Conservation (phyloP, 2,888 invertebrate genomes). For the Chorisops tibialis region DNA sequence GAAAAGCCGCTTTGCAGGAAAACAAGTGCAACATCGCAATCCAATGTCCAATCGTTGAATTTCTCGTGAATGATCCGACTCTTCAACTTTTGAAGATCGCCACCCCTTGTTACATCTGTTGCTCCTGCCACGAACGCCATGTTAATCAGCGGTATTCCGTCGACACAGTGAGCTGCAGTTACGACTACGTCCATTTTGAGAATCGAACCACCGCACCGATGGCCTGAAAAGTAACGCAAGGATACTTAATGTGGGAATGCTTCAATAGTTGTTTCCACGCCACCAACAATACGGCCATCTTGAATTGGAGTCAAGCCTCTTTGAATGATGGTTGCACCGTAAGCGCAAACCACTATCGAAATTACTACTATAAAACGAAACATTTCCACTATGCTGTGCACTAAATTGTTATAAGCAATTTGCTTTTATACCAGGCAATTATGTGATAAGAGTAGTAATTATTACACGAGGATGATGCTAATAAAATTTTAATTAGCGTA, state of each 20-base stretch:
- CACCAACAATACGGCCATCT: constrained; percentile 48
- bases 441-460: too few species aligned
- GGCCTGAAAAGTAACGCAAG: constrained; percentile 47
- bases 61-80: constrained; percentile 46
- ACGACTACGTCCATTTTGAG: constrained; percentile 52
- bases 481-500: too few species aligned
- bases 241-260: constrained; percentile 45
- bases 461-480: too few species aligned
- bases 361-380: constrained; percentile 32
- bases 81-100: constrained; percentile 25
- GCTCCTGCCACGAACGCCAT: constrained; percentile 56
- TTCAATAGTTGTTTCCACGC: constrained; percentile 38
- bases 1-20: constrained; percentile 52
- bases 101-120: constrained; percentile 45
- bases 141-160: constrained; percentile 38
- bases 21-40: constrained; percentile 58
- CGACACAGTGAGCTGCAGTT: constrained; percentile 62
- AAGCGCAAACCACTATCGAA: constrained; percentile 36
- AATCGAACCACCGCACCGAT: constrained; percentile 59
- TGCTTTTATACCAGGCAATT: neutral
- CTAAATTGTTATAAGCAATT: neutral
- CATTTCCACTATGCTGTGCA: neutral
- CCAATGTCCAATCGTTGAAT: constrained; percentile 53
- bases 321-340: constrained; percentile 39
- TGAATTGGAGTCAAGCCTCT: constrained; percentile 38